Percentiles rank a stretch among this genome's conserved stretches.
Evolutionary conservation across 2,113 vertebrate genomes (phyloP).

Genomic region (Geothlypis trichas): DNA sequence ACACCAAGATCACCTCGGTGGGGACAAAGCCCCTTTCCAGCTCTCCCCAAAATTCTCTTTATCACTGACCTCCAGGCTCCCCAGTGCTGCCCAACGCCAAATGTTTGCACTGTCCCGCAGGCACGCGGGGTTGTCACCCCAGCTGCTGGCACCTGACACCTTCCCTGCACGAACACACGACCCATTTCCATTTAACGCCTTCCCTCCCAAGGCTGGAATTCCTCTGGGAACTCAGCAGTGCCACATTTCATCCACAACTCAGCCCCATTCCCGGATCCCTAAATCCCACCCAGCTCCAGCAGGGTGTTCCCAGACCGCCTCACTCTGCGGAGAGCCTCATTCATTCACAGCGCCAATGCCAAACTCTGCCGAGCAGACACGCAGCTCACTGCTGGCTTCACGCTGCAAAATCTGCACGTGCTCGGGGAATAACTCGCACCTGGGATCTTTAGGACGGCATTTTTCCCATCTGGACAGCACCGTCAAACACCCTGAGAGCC

Average conservation of each 20-base stretch:
- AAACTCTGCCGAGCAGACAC: background rate
- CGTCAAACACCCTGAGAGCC: background rate
- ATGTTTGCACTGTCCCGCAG: background rate
- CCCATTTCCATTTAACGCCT: background rate
- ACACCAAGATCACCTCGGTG: background rate
- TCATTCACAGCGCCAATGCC: fast-evolving
- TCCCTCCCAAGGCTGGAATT: background rate
- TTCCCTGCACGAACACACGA: background rate
- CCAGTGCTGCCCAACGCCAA: background rate
- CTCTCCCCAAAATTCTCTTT: background rate
- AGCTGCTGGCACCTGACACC: conserved; percentile 6
- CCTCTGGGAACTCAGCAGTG: background rate
- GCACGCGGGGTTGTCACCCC: background rate
- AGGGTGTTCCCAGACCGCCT: background rate
- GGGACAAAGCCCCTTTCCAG: background rate
- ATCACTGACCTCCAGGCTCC: background rate
- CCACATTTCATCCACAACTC: background rate
- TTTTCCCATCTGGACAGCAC: background rate
- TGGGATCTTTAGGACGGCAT: fast-evolving
- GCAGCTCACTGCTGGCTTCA: background rate
- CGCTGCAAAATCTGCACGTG: background rate
- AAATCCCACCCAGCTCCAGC: background rate
- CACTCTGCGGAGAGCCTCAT: background rate
- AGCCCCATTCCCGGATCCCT: fast-evolving
- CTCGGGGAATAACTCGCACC: background rate